Base-by-base conservation (phyloP, 2,888 invertebrate species). In the Macrophya annulata region DNA sequence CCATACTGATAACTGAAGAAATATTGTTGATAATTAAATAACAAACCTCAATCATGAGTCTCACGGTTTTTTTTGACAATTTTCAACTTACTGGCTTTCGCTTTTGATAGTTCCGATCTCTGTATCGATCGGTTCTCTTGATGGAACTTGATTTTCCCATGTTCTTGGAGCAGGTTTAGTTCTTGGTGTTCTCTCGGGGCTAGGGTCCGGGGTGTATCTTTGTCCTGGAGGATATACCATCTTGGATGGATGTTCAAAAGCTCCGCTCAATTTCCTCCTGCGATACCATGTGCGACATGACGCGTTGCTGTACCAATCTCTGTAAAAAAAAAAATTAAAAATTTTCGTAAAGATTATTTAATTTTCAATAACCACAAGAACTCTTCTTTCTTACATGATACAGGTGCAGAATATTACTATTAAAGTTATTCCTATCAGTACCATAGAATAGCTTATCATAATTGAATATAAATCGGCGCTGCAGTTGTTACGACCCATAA, bases 211-310 rank as follows among this genome's bases (percentile, higher is more conserved):
- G 0, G 98, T 98, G 93, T 97, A 98, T 17, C 94, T 94, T 88
- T 96, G 96, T 4, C 97, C 97, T 0, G 98, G 98, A 85, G 98
- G 98, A 94, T 98, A 98, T 3, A 98, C 97, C 98, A 98, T 98
- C 93, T 96, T 96, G 81, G 98, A 98, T n/a, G 98, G 98, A 93
- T 98, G 98, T 43, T 97, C 97, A 94, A 97, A 98, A 82, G 98
- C 98, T 84, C 97, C 97, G 91, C 96, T 96, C 51, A 98, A 94
- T 77, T 97, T 97, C 37, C 97, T 96, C 81, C 98, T 96, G 4
- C 98, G 95, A 95, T 96, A 98, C 96, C 98, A 98, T 82, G 96
- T 96, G 91, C 97, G 96, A 93, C 98, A 98, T 0, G 97, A 97
- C 0, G 98, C 97, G 93, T 98, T 98, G 91, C 96, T 96, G 91